Evolutionary conservation across 1,140 invertebrate genomes (phyloP).

Genomic region (Dinoponera quadriceps): DNA sequence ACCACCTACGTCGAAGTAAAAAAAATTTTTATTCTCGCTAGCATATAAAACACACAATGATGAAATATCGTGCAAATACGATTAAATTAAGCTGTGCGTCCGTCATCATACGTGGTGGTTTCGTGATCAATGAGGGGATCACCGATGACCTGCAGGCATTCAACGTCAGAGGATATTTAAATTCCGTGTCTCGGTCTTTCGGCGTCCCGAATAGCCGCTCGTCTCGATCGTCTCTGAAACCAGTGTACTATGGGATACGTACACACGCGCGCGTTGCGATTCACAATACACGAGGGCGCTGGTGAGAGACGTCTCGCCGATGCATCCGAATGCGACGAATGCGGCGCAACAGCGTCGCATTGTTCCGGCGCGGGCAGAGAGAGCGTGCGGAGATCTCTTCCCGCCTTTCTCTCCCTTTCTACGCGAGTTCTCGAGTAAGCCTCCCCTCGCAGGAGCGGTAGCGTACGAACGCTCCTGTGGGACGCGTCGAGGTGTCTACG

Average conservation of each 20-base stretch:
- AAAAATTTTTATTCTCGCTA: too few relatives aligned
- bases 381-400: slow-evolving; percentile 65
- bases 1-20: too few relatives aligned
- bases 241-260: not conserved
- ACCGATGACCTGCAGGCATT: too few relatives aligned
- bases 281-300: slow-evolving; percentile 31
- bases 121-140: too few relatives aligned
- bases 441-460: slow-evolving; percentile 15
- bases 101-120: too few relatives aligned
- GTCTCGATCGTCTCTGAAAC: not conserved
- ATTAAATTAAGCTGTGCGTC: too few relatives aligned
- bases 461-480: slow-evolving; percentile 34
- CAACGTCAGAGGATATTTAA: too few relatives aligned
- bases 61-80: too few relatives aligned
- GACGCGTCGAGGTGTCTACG: slow-evolving; percentile 51
- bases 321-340: slow-evolving; percentile 70
- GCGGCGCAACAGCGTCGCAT: slow-evolving; percentile 74
- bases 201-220: too few relatives aligned
- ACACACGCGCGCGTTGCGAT: not conserved
- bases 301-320: slow-evolving; percentile 62
- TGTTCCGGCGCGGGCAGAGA: slow-evolving; percentile 65
- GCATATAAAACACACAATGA: too few relatives aligned
- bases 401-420: slow-evolving; percentile 52
- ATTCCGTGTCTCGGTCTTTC: too few relatives aligned
- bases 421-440: not conserved